Percentiles rank a stretch among this genome's conserved stretches.
Conservation (phyloP, 1,140 invertebrate species). For the Oncopeltus fasciatus region DNA sequence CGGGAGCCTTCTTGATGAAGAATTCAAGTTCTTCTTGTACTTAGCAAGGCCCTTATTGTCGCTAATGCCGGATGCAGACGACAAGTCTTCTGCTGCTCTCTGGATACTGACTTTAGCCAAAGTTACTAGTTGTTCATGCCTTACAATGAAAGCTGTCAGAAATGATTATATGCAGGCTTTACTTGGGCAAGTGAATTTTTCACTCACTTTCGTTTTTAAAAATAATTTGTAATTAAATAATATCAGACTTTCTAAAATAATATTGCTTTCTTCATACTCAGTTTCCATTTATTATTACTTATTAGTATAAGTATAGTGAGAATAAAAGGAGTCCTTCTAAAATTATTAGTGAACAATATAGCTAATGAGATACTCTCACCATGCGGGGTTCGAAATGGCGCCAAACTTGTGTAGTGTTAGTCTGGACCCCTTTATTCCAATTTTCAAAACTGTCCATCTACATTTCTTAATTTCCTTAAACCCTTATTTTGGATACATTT, state of each 20-base stretch:
- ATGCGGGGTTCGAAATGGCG: too few species aligned
- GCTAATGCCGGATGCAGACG: constrained; percentile 26
- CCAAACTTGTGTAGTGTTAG: too few species aligned
- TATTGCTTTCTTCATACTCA: constrained; percentile 27
- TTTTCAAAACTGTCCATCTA: too few species aligned
- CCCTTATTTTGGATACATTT: too few species aligned
- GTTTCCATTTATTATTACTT: too few species aligned
- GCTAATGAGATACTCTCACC: too few species aligned
- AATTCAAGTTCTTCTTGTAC: constrained; percentile 32
- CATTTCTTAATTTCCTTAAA: too few species aligned
- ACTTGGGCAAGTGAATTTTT: constrained; percentile 29
- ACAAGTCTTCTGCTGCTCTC: constrained; percentile 28
- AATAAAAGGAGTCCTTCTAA: too few species aligned
- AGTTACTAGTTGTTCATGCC: constrained; percentile 28
- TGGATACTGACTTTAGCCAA: constrained; percentile 33
- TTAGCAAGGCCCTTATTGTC: constrained; percentile 30
- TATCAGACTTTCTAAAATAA: constrained; percentile 32
- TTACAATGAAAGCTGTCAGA: constrained; percentile 31
- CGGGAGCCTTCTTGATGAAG: constrained; percentile 29
- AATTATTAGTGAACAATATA: too few species aligned
- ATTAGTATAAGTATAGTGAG: too few species aligned
- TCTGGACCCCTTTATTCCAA: too few species aligned
- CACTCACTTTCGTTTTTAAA: constrained; percentile 13
- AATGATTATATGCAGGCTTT: constrained; percentile 35
- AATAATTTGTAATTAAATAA: constrained; percentile 22